These are phyloP conservation scores for Calyptomena viridis DNA, from an alignment of 2,113 vertebrate species.

Conservation along the genomic window DNA sequence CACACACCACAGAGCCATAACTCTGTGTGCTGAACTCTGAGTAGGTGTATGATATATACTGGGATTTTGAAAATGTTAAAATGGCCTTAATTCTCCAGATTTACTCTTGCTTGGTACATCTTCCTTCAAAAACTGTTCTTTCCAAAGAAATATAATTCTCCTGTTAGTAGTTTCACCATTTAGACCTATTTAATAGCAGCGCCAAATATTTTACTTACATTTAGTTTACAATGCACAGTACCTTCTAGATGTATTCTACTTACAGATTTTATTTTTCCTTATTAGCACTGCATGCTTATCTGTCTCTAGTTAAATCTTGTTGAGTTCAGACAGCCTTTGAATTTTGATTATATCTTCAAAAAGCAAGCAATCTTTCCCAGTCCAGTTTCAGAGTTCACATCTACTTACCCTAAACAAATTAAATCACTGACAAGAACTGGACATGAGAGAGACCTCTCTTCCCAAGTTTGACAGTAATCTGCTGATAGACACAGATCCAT, in stretches of 20 bases:
- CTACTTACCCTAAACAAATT: not conserved
- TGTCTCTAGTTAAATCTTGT: not conserved
- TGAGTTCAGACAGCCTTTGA: not conserved
- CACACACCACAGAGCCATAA: not conserved
- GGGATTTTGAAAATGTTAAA: not conserved
- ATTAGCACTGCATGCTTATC: not conserved
- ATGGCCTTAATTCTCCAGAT: not conserved
- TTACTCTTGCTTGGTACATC: not conserved
- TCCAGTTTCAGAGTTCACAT: not conserved
- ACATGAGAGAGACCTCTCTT: not conserved
- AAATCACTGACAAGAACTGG: not conserved
- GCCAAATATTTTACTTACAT: not conserved
- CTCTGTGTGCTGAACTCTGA: not conserved
- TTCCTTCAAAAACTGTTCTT: not conserved
- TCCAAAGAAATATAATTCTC: not conserved
- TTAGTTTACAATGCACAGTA: not conserved
- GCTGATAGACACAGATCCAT: not conserved
- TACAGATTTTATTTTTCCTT: not conserved
- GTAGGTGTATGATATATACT: accelerated
- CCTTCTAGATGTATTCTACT: not conserved
- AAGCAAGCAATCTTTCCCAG: not conserved
- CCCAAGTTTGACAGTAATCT: not conserved
- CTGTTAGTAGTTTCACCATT: not conserved
- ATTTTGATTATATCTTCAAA: not conserved
- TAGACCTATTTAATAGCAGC: not conserved